Evolutionary conservation across 2,797 vertebrate species (phyloP).

Genomic region (Phrynocephalus vlangalii): DNA sequence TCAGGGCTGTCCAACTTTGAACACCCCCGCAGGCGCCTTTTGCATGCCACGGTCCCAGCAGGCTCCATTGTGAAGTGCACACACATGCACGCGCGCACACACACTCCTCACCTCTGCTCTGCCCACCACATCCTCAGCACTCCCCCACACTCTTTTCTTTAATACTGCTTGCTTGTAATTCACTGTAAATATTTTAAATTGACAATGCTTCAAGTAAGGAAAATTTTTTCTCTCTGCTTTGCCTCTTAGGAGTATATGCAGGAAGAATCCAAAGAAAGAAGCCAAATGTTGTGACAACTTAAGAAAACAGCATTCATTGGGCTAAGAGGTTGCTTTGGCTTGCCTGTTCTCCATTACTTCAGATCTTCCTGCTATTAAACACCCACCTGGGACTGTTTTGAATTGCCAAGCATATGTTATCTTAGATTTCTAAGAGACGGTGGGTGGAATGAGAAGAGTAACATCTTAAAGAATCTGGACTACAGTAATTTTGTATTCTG

Average conservation of each 20-base stretch:
- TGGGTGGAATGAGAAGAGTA: conserved; percentile 26
- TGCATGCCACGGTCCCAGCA: too few relatives aligned
- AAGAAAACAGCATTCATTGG: conserved; percentile 84
- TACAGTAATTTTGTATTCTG: conserved; percentile 1
- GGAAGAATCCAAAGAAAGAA: conserved; percentile 88
- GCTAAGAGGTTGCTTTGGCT: conserved; percentile 66
- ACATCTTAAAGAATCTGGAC: conserved; percentile 10
- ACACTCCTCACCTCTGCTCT: too few relatives aligned
- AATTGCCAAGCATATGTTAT: background rate
- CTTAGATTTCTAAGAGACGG: background rate
- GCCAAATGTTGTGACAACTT: conserved; percentile 86
- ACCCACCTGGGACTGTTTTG: conserved; percentile 17
- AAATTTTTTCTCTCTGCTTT: conserved; percentile 56
- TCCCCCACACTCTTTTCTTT: background rate
- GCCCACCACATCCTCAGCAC: too few relatives aligned
- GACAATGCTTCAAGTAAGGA: background rate
- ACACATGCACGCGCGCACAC: too few relatives aligned
- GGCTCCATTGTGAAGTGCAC: too few relatives aligned
- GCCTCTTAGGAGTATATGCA: conserved; percentile 90
- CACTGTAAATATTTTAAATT: conserved; percentile 42
- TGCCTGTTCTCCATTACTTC: conserved; percentile 38
- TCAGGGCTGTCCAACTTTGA: too few relatives aligned
- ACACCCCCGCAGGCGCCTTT: too few relatives aligned
- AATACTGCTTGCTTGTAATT: conserved; percentile 47
- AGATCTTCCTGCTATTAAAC: conserved; percentile 28